Percentiles rank a stretch among this genome's conserved stretches.
These are phyloP conservation scores for Melitaea cinxia DNA, from an alignment of 1,140 invertebrate species.

Conservation along the genomic window DNA sequence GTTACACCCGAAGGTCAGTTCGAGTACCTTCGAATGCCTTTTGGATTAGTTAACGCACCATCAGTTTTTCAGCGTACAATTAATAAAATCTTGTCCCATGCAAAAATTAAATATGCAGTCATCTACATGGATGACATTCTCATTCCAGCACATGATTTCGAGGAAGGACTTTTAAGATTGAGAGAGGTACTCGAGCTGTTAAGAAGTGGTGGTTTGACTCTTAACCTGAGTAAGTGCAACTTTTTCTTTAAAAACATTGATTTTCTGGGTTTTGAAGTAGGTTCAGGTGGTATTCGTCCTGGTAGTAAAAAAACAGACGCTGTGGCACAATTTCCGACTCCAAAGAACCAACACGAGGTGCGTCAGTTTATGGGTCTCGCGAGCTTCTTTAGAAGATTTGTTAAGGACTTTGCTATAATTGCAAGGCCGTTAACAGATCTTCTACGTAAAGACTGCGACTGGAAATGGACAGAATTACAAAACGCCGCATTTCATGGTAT, in stretches of 20 bases:
- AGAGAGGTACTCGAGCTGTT: neutral
- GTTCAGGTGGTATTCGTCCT: neutral
- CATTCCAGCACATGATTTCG: neutral
- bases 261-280: neutral
- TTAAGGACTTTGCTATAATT: conserved; percentile 47
- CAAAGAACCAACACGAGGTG: neutral
- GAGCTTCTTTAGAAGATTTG: conserved; percentile 61
- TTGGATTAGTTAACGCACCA: neutral
- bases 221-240: neutral
- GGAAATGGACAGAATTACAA: neutral
- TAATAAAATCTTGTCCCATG: neutral
- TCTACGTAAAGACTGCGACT: conserved; percentile 36
- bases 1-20: neutral
- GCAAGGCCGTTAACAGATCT: conserved; percentile 47
- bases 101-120: neutral
- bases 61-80: neutral
- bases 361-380: conserved; percentile 53
- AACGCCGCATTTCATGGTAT: conserved; percentile 37
- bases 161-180: neutral
- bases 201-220: neutral
- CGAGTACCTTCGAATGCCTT: neutral
- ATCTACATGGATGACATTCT: neutral
- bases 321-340: neutral
- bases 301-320: neutral
- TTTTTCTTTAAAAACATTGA: neutral